phyloP scores from a whole-genome alignment of 2,797 vertebrate species.

The Phylloscopus collybita region DNA sequence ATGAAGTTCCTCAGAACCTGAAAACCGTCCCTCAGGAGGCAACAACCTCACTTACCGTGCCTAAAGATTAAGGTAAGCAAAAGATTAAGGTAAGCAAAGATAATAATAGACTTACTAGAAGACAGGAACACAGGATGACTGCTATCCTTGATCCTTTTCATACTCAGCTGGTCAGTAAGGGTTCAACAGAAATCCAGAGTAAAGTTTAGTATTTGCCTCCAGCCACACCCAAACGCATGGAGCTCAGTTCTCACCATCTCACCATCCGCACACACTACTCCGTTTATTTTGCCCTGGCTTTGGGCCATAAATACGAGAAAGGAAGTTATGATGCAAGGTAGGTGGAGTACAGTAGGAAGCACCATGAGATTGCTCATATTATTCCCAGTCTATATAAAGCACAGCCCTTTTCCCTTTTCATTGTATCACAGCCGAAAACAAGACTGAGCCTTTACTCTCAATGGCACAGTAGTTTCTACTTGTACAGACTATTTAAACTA shows the following conservation, averaged over 20 bases:
- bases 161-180: neutral
- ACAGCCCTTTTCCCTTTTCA: conserved; percentile 46
- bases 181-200: neutral
- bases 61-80: neutral
- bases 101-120: conserved; percentile 22
- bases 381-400: conserved; percentile 46
- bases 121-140: neutral
- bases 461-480: neutral
- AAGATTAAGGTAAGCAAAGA: conserved; percentile 40
- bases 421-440: conserved; percentile 47
- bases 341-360: conserved; percentile 65
- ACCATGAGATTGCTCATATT: conserved; percentile 29
- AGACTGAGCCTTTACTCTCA: neutral
- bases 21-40: neutral
- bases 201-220: neutral
- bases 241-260: neutral
- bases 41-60: neutral
- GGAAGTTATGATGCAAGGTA: conserved; percentile 69
- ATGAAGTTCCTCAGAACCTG: neutral
- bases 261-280: neutral
- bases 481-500: neutral
- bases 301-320: conserved; percentile 52
- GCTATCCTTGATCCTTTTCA: neutral
- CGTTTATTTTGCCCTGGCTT: conserved; percentile 38
- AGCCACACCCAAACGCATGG: neutral